Evolutionary conservation across 2,888 invertebrate species (phyloP), one percentile per base, ranked within the genome.

Genomic region (Pandemis corylana): DNA sequence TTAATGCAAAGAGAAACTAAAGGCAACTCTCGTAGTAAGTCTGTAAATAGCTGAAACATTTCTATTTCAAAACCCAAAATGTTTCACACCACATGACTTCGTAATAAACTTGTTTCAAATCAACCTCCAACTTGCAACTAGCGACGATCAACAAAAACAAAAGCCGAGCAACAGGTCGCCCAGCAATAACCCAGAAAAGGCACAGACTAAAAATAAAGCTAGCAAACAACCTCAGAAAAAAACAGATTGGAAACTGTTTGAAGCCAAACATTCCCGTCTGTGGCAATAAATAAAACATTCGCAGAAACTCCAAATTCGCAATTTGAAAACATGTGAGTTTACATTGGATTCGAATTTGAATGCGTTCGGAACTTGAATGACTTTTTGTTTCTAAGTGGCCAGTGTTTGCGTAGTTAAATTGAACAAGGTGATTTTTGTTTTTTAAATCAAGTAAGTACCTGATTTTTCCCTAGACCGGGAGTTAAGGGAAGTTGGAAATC

Each of bases 141-240:
- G 76, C 67, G n/a, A 85, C 87, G 85, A 89, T 89, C 87, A 90
- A 90, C 90, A 90, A 90, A 90, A 90, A 90, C 90, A 90, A 90
- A 89, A 84, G 84, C 90, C 90, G 90, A 90, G 90, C 91, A 90
- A 90, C 90, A 90, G 90, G 90, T 61, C 49, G 51, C 63, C 15
- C 41, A 3, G 63, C 64, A 49, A 63, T 53, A 69, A 64, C 53
- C 53, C 66, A 13, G 20, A 62, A 51, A 42, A 15, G 53, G 9
- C 72, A 56, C 68, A 73, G 72, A 5, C 56, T 68, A 73, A 56
- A 63, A 53, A 42, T 7, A 42, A 10, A 28, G 53, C 36, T 20
- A 53, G n/a, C 53, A 70, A 68, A 76, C 76, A 42, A 75, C 51
- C 20, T 49, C 36, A 15, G 41, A 65, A 76, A 74, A 77, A 56